Evolutionary conservation across 2,888 invertebrate genomes (phyloP).

Genomic region (Barypeithes pellucidus): DNA sequence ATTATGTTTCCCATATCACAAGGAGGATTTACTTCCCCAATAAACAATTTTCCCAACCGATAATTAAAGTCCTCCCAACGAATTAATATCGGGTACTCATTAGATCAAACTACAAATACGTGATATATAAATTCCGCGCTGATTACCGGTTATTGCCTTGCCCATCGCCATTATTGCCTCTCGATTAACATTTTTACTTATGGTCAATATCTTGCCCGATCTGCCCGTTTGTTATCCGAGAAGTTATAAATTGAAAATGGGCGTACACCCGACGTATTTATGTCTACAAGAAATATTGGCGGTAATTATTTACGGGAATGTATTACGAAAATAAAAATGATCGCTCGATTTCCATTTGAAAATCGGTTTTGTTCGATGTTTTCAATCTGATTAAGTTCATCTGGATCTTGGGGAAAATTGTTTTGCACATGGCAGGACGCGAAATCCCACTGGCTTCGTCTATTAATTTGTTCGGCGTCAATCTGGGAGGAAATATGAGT

Average conservation of each 20-base stretch:
- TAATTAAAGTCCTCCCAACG: conserved; percentile 54
- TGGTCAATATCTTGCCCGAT: conserved; percentile 49
- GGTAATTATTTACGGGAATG: conserved; percentile 45
- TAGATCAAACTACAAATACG: conserved; percentile 54
- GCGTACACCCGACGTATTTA: conserved; percentile 51
- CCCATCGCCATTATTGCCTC: conserved; percentile 52
- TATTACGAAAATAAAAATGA: conserved; percentile 30
- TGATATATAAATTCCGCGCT: conserved; percentile 54
- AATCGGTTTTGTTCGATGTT: conserved; percentile 12
- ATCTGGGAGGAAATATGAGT: no score
- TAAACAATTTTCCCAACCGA: conserved; percentile 50
- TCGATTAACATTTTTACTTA: conserved; percentile 55
- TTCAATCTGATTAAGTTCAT: background rate
- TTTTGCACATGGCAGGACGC: no score
- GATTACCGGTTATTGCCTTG: conserved; percentile 55
- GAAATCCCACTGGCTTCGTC: no score
- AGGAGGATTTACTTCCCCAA: conserved; percentile 42
- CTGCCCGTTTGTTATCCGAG: conserved; percentile 54
- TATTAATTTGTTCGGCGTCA: no score
- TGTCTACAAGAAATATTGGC: conserved; percentile 52
- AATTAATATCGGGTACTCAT: conserved; percentile 54
- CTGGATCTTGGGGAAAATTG: background rate
- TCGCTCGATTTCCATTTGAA: conserved; percentile 3
- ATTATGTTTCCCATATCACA: conserved; percentile 41
- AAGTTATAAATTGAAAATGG: conserved; percentile 56